phyloP scores from a whole-genome alignment of 2,888 invertebrate species.

The Erebia epiphron region DNA sequence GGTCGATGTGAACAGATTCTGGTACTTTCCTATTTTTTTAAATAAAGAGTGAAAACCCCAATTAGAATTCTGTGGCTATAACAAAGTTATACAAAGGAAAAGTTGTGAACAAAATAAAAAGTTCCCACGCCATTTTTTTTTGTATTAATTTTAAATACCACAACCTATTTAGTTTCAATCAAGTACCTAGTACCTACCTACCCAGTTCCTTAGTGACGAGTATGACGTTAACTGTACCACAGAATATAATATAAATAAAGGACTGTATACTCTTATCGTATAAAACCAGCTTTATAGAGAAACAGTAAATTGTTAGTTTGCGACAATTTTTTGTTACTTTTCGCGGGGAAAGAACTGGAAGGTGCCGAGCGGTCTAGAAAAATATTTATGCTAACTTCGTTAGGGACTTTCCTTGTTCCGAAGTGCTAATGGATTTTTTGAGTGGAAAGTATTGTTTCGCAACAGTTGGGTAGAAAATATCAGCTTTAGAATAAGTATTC shows the following conservation, averaged over 20 bases:
- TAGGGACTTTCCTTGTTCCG: conserved; percentile 15
- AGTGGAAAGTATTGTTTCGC: conserved; percentile 16
- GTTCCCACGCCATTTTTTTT: no score
- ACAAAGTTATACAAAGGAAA: no score
- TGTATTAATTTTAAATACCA: no score
- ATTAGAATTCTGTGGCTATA: no score
- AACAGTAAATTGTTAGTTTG: conserved; percentile 4
- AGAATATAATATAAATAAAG: no score
- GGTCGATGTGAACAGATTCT: no score
- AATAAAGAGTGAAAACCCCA: no score
- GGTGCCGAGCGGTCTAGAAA: conserved; percentile 26
- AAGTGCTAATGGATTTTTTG: conserved; percentile 18
- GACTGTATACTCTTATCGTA: background rate
- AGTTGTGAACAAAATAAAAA: no score
- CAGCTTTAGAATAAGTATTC: background rate
- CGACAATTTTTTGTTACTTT: conserved; percentile 23
- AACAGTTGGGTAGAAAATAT: background rate
- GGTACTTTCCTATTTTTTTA: no score
- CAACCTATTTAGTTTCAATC: no score
- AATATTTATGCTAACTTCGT: conserved; percentile 23
- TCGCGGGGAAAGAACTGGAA: conserved; percentile 6
- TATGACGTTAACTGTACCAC: no score
- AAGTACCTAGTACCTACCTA: no score
- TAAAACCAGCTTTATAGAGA: background rate
- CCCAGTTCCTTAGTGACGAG: background rate